Conservation (phyloP, 2,797 vertebrate species). For the Anguilla pacifica region DNA sequence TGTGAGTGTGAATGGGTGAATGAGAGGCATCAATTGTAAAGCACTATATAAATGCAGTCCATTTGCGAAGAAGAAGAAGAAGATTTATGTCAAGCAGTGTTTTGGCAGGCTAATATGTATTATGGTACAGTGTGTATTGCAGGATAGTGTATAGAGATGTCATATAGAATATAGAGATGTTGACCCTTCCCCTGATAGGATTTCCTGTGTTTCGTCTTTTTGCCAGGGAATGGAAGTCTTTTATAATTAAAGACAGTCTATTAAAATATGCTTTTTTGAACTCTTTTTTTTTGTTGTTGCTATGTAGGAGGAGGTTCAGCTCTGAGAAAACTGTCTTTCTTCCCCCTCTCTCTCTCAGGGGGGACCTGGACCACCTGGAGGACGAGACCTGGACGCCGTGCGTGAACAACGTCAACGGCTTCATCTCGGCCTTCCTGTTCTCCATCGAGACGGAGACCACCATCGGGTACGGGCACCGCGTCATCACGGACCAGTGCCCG, state of each 20-base stretch:
- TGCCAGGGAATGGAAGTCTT: background rate
- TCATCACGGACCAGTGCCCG: conserved; percentile 95
- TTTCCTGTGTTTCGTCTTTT: background rate
- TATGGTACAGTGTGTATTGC: too few relatives aligned
- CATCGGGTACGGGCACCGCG: conserved; percentile 92
- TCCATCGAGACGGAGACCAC: conserved; percentile 98
- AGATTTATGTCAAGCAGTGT: background rate
- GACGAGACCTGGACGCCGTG: conserved; percentile 91
- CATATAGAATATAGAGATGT: background rate
- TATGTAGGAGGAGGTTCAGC: background rate
- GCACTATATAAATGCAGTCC: too few relatives aligned
- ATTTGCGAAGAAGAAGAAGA: background rate
- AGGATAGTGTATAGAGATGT: too few relatives aligned
- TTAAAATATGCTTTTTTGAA: background rate
- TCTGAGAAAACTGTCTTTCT: conserved; percentile 33
- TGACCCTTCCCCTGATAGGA: background rate
- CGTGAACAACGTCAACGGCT: conserved; percentile 93
- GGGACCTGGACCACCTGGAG: conserved; percentile 93
- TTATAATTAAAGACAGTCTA: background rate
- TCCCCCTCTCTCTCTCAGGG: conserved; percentile 59
- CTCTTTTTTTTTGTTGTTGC: too few relatives aligned
- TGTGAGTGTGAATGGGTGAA: too few relatives aligned
- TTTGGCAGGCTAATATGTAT: background rate
- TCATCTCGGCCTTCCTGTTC: conserved; percentile 95
- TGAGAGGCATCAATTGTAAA: too few relatives aligned